A percentile compares a stretch with the other conserved stretches of the same genome.
Evolutionary conservation across 35 echinoderm and acorn worm species (phyloP).

Genomic region (Patiria miniata): DNA sequence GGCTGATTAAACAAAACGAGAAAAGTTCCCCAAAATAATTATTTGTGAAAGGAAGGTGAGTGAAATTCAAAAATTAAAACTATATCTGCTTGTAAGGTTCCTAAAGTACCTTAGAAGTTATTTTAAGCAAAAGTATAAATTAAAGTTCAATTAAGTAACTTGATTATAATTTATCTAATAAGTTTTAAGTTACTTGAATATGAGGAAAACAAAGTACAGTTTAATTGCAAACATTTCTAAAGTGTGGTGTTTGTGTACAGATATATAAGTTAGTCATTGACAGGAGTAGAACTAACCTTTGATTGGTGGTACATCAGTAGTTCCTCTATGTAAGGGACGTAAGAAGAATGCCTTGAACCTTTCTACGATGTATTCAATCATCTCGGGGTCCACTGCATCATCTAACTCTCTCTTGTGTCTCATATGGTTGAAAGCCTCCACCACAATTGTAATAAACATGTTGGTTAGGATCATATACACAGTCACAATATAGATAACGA

Average conservation of each 20-base stretch:
- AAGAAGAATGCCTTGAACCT: constrained; percentile 39
- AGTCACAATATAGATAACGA: constrained; percentile 52
- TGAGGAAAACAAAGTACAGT: no score
- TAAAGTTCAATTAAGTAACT: no score
- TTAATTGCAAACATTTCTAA: no score
- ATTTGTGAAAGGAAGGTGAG: neutral
- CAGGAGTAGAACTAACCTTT: no score
- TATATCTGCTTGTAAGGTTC: no score
- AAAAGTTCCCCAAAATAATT: neutral
- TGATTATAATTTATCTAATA: no score
- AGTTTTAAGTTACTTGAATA: no score
- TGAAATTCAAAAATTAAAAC: no score
- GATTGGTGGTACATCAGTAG: no score
- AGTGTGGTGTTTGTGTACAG: neutral
- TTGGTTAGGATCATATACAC: constrained; percentile 61
- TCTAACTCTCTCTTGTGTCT: neutral
- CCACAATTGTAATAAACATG: constrained; percentile 69
- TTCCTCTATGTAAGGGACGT: neutral
- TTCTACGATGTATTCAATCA: constrained; percentile 59
- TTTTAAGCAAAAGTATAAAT: no score
- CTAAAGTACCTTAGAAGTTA: no score
- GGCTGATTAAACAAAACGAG: neutral
- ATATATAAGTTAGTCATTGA: no score
- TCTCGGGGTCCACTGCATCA: constrained; percentile 33
- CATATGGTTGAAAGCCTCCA: constrained; percentile 44